Percentiles rank a stretch among this genome's conserved stretches.
These are phyloP conservation scores for Spatula clypeata DNA, from an alignment of 2,797 vertebrate genomes.

Conservation along the genomic window DNA sequence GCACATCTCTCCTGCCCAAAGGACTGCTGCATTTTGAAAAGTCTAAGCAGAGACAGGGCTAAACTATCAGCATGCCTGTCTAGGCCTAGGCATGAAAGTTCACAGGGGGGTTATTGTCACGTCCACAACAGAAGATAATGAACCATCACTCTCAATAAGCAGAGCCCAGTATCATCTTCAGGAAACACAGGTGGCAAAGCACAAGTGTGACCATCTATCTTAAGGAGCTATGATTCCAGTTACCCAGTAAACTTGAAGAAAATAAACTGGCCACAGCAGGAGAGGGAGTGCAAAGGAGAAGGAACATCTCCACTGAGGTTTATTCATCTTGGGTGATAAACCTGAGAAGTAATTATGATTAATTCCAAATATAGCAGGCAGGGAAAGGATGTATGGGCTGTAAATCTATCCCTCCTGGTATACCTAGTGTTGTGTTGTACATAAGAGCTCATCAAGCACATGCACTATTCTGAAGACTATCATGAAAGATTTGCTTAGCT, in stretches of 20 bases:
- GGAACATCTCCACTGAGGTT: background rate
- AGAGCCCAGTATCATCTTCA: background rate
- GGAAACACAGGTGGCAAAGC: background rate
- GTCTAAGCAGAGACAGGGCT: background rate
- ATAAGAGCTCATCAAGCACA: background rate
- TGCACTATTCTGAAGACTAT: background rate
- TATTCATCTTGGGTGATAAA: background rate
- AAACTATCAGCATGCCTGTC: background rate
- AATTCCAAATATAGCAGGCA: background rate
- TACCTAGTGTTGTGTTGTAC: background rate
- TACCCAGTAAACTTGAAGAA: background rate
- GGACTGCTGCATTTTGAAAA: background rate
- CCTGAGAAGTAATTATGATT: background rate
- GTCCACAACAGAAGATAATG: background rate
- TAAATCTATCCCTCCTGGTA: background rate
- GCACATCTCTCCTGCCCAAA: background rate
- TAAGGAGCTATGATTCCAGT: background rate
- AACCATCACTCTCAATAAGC: background rate
- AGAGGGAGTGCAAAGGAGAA: background rate
- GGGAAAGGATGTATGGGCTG: background rate
- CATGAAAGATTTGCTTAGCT: background rate
- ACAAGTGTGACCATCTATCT: background rate
- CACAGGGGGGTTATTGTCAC: background rate
- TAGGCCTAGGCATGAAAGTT: background rate
- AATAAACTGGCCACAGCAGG: background rate